A percentile compares a stretch with the other conserved stretches of the same genome.
Conservation (phyloP, 2,113 vertebrate species). For the Parotia lawesii region DNA sequence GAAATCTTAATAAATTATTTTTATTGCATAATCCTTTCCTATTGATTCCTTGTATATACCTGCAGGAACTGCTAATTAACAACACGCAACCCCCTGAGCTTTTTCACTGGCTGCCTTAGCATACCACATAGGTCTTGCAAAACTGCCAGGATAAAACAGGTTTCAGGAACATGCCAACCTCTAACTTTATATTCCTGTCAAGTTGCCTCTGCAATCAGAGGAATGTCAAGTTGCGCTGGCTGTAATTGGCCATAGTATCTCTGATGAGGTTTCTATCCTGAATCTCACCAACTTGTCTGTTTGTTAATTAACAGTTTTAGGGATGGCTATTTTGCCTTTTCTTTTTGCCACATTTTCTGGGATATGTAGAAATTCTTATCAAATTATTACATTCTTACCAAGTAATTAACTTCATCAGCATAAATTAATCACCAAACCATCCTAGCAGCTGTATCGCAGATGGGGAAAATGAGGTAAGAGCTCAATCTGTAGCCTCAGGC, state of each 20-base stretch:
- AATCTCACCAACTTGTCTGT: background rate
- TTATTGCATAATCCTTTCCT: background rate
- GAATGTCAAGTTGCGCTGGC: background rate
- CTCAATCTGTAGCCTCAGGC: background rate
- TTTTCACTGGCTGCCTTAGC: background rate
- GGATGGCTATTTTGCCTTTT: background rate
- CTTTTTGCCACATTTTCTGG: background rate
- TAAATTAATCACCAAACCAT: conserved; percentile 8
- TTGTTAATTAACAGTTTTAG: background rate
- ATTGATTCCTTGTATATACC: background rate
- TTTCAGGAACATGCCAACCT: background rate
- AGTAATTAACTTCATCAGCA: conserved; percentile 2
- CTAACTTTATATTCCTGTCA: background rate
- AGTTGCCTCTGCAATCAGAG: background rate
- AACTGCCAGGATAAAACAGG: background rate
- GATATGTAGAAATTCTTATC: background rate
- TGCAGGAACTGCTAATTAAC: background rate
- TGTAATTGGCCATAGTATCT: background rate
- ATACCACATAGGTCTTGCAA: background rate
- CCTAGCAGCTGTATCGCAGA: background rate
- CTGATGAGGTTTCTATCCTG: background rate
- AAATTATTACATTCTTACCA: background rate
- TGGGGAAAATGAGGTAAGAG: background rate
- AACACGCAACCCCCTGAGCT: background rate
- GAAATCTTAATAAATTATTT: conserved; percentile 1